phyloP scores from a whole-genome alignment of 2,113 vertebrate genomes.

The Grallaria varia region DNA sequence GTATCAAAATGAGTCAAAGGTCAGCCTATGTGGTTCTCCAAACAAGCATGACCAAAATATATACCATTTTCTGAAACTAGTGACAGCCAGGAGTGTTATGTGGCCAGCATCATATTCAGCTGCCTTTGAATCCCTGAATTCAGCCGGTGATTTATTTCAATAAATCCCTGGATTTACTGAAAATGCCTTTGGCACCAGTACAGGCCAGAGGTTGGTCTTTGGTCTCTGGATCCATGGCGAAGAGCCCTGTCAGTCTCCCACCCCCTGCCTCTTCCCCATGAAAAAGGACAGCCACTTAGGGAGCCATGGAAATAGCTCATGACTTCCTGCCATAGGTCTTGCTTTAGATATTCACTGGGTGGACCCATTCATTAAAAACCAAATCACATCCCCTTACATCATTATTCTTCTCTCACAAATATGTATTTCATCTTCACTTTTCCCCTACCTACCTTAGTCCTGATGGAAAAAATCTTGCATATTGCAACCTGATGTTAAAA shows the following conservation, averaged over 20 bases:
- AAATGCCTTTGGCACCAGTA: background rate
- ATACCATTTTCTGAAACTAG: background rate
- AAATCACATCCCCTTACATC: background rate
- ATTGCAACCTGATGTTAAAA: background rate
- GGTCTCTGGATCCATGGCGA: background rate
- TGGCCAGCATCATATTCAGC: background rate
- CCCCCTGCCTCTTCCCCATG: accelerated
- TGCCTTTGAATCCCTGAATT: background rate
- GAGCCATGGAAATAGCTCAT: background rate
- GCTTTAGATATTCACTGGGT: background rate
- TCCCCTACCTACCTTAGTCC: background rate
- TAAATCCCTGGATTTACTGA: background rate
- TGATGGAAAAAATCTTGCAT: background rate
- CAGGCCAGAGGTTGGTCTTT: background rate
- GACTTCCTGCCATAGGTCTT: background rate
- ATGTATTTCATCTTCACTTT: background rate
- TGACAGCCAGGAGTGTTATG: background rate
- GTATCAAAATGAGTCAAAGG: background rate
- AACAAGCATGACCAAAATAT: background rate
- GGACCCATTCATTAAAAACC: background rate
- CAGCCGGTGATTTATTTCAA: background rate
- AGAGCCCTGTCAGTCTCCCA: background rate
- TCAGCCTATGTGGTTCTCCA: background rate
- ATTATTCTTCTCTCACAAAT: background rate
- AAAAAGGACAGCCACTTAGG: background rate